Evolutionary conservation across 2,888 invertebrate species (phyloP).

Genomic region (Stenolophus ochropezus): DNA sequence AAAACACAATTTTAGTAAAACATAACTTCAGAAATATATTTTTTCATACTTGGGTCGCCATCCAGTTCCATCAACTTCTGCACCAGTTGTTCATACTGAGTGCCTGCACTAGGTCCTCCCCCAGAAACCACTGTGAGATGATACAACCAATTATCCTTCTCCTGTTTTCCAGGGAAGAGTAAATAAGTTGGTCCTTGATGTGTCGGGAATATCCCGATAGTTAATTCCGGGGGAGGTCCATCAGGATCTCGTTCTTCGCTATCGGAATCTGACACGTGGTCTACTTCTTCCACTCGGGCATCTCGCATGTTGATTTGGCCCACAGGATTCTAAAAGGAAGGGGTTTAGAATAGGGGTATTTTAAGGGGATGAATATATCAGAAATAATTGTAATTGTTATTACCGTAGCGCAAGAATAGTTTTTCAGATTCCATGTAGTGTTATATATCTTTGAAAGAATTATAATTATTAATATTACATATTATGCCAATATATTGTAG

Average conservation of each 20-base stretch:
- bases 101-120: conserved; percentile 92
- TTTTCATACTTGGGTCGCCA: conserved; percentile 87
- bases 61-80: conserved; percentile 98
- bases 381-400: too few relatives aligned
- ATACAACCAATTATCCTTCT: conserved; percentile 92
- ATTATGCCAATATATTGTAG: too few relatives aligned
- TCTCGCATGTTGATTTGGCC: conserved; percentile 98
- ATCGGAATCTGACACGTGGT: conserved; percentile 93
- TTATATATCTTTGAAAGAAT: too few relatives aligned
- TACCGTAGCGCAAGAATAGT: too few relatives aligned
- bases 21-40: background rate
- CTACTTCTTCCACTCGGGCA: conserved; percentile 95
- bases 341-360: conserved; percentile 2
- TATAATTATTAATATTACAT: too few relatives aligned
- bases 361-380: too few relatives aligned
- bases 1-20: conserved; percentile 62
- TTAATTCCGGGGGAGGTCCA: conserved; percentile 82
- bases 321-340: conserved; percentile 84
- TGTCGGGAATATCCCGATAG: conserved; percentile 95
- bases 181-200: conserved; percentile 96
- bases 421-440: too few relatives aligned
- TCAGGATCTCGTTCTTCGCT: conserved; percentile 90
- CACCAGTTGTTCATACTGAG: conserved; percentile 96
- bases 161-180: conserved; percentile 92
- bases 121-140: conserved; percentile 94